Evolutionary conservation across 1,140 invertebrate species (phyloP).

Genomic region (Heliconius melpomene): DNA sequence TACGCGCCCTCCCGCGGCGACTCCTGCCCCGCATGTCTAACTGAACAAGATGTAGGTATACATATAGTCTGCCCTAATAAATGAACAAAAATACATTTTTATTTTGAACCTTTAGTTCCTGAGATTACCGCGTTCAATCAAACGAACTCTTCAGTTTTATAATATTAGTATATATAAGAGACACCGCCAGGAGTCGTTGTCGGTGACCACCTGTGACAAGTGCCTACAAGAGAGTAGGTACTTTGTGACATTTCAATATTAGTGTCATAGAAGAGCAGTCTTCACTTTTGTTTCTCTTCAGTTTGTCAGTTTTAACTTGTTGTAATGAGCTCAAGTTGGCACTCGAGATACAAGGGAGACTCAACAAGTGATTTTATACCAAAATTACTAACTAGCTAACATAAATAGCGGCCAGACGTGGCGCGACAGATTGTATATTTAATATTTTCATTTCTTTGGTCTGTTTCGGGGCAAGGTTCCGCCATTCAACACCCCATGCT

Average conservation of each 20-base stretch:
- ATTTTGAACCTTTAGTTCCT: too few relatives aligned
- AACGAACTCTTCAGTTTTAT: too few relatives aligned
- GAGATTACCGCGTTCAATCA: too few relatives aligned
- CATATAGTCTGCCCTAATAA: too few relatives aligned
- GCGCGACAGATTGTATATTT: neutral
- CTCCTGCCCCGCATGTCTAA: neutral
- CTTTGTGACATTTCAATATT: slow-evolving; percentile 24
- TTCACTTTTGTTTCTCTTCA: slow-evolving; percentile 18
- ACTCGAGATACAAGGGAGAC: neutral
- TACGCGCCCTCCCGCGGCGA: neutral
- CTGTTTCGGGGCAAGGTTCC: neutral
- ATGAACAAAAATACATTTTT: too few relatives aligned
- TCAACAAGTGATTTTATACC: neutral
- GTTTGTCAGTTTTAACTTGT: slow-evolving; percentile 7
- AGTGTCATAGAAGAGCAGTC: slow-evolving; percentile 8
- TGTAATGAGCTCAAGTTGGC: neutral
- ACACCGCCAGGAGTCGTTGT: neutral
- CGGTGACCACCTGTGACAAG: slow-evolving; percentile 3
- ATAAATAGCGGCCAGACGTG: too few relatives aligned
- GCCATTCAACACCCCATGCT: neutral
- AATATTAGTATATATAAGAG: too few relatives aligned
- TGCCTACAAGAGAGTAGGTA: slow-evolving; percentile 17
- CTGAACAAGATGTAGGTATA: slow-evolving; percentile 7
- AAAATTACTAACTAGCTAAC: neutral
- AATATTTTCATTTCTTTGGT: neutral